These are phyloP conservation scores for Neria commutata DNA, from an alignment of 2,888 invertebrate genomes.

Conservation along the genomic window DNA sequence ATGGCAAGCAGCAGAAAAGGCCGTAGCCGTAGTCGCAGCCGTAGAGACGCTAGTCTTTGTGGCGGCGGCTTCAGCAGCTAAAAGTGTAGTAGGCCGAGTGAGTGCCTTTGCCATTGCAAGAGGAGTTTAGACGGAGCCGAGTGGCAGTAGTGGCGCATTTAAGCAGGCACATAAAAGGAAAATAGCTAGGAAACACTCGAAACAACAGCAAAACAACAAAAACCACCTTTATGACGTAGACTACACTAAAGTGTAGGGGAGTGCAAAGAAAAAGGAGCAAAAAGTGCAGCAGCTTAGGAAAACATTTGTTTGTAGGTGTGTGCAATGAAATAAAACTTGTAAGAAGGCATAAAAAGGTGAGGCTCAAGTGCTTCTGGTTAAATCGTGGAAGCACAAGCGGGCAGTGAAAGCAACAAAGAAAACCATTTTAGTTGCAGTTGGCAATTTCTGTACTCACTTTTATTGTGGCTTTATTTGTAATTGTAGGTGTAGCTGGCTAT, in stretches of 20 bases:
- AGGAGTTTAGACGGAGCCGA: background rate
- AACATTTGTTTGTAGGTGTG: conserved; percentile 7
- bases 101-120: background rate
- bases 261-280: too few species aligned
- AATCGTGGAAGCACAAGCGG: background rate
- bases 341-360: conserved; percentile 14
- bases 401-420: too few species aligned
- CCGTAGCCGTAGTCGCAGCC: background rate
- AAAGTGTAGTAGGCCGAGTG: background rate
- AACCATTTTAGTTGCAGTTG: background rate
- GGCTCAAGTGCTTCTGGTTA: conserved; percentile 9
- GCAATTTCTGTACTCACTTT: background rate
- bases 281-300: too few species aligned
- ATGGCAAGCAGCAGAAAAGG: conserved; percentile 41
- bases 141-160: too few species aligned
- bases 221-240: background rate
- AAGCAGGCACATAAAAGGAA: background rate
- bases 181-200: background rate
- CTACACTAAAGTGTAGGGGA: too few species aligned
- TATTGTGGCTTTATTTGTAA: conserved; percentile 1
- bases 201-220: background rate
- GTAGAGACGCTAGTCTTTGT: background rate
- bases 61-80: background rate
- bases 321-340: too few species aligned
- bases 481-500: background rate